phyloP scores from a whole-genome alignment of 2,113 vertebrate genomes.

The Pituophis catenifer region DNA sequence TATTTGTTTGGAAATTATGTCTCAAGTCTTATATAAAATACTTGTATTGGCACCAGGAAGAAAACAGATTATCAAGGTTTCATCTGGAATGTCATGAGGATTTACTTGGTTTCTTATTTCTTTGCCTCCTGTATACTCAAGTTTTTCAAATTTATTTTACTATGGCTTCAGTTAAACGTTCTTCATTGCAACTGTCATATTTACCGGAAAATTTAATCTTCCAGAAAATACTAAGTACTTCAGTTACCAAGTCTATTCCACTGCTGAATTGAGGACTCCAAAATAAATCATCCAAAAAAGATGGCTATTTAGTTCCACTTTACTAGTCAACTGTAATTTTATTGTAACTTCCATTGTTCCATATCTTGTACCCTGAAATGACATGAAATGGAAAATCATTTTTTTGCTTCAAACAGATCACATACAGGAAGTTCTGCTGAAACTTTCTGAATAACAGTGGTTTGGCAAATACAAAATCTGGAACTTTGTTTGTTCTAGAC shows the following conservation, averaged over 20 bases:
- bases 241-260: neutral
- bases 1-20: neutral
- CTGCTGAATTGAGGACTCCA: neutral
- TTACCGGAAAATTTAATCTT: neutral
- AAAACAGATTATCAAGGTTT: neutral
- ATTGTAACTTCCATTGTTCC: neutral
- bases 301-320: neutral
- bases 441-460: neutral
- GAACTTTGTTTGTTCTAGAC: neutral
- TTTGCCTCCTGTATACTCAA: neutral
- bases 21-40: neutral
- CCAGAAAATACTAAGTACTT: neutral
- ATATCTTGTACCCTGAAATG: neutral
- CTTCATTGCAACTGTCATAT: neutral
- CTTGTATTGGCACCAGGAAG: neutral
- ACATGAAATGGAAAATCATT: neutral
- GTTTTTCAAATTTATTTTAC: neutral
- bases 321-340: neutral
- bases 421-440: neutral
- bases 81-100: neutral
- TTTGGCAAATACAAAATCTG: neutral
- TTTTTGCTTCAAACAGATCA: neutral
- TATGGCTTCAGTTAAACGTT: neutral
- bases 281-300: neutral
- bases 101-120: neutral